Base-by-base conservation (phyloP, 2,113 vertebrate species). In the Daboia siamensis region DNA sequence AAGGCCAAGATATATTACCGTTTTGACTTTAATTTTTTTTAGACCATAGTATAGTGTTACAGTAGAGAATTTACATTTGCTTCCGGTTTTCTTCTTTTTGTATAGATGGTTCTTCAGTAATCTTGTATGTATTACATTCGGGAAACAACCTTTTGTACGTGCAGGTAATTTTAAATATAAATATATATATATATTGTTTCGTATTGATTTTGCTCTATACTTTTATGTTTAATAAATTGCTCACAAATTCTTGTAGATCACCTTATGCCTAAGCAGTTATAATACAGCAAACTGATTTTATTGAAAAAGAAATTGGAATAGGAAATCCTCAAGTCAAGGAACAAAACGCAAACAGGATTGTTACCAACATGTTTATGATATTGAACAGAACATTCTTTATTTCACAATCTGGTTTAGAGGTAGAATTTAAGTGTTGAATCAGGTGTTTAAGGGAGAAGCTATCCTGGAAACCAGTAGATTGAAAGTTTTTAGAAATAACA, bases 91-190 rank as follows among this genome's bases (percentile, higher is more conserved):
- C 10, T 97, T 98, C 92, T 97, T 96, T 87, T 96, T 94, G 93
- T 44, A 95, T 97, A 99, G 99, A 97, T 94, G 97, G 98, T 95
- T 98, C 98, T 51, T 97, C 97, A 93, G 96, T 99, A 95, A 97
- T 97, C 95, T 97, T 99, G 96, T 98, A 98, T 93, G 94, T 99
- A 93, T 96, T 99, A 95, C 98, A 99, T 97, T 99, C 99, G 92
- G 99, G 99, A 97, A 97, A 94, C 94, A 98, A 97, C 95, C 97
- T 98, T 93, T 97, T 99, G 56, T 98, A 98, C 93, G 97, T 99
- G 94, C 99, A 99, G 98, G 99, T 99, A 98, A 97, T 96, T 0
- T 0, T 61, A 64, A 13, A 64, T 64, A 59, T n/a, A n/a, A n/a
- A n/a, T 59, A 26, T 29, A 3, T 24, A 59, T 24, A 59, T 59